Conservation (phyloP, 2,888 invertebrate species). For the Hemithea aestivaria region DNA sequence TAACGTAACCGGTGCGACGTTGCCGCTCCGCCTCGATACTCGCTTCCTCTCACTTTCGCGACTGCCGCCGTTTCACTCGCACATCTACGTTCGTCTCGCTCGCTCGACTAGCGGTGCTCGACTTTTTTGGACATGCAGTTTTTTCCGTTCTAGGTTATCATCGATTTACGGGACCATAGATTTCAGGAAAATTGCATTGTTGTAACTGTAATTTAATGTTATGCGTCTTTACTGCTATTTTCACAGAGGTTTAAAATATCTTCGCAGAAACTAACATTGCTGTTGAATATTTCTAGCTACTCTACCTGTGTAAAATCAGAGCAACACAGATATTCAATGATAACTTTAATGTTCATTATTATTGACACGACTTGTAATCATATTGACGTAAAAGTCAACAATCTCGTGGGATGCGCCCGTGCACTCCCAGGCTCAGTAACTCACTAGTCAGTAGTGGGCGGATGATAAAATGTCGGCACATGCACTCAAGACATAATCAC, state of each 20-base stretch:
- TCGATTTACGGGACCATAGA: slow-evolving; percentile 50
- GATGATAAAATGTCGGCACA: slow-evolving; percentile 27
- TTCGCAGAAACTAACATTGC: too few species aligned
- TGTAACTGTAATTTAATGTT: slow-evolving; percentile 18
- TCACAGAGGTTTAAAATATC: too few species aligned
- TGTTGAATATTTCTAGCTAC: too few species aligned
- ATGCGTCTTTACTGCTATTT: too few species aligned
- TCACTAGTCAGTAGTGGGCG: slow-evolving; percentile 30
- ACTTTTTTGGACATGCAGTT: slow-evolving; percentile 74
- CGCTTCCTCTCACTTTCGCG: slow-evolving; percentile 78
- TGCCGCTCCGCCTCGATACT: slow-evolving; percentile 66
- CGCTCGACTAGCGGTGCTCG: slow-evolving; percentile 71
- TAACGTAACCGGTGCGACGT: slow-evolving; percentile 69
- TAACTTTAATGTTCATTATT: too few species aligned
- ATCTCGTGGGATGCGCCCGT: slow-evolving; percentile 33
- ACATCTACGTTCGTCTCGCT: slow-evolving; percentile 45
- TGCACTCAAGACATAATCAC: neutral
- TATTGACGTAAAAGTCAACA: slow-evolving; percentile 39
- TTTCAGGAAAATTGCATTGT: slow-evolving; percentile 5
- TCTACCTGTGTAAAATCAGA: too few species aligned
- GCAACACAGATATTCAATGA: too few species aligned
- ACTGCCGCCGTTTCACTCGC: slow-evolving; percentile 42
- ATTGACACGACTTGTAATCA: too few species aligned
- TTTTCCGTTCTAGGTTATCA: slow-evolving; percentile 67
- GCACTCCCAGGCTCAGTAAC: too few species aligned